Conservation (phyloP, 2,888 invertebrate genomes). For the Augochlorella aurata region DNA sequence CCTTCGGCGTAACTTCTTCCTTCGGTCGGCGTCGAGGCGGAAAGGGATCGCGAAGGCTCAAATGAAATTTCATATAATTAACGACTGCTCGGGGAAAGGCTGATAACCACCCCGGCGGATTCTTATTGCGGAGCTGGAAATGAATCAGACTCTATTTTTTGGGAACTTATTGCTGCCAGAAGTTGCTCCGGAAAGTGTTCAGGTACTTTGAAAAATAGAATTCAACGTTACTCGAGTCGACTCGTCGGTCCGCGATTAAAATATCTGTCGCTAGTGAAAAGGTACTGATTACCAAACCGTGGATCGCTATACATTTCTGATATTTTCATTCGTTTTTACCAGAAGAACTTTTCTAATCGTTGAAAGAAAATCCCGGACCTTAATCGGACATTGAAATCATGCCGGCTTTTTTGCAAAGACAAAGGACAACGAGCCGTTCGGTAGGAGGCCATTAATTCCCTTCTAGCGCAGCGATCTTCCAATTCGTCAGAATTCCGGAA, state of each 20-base stretch:
- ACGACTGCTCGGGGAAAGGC: slow-evolving; percentile 38
- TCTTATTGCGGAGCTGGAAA: background rate
- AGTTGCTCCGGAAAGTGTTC: background rate
- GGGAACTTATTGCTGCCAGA: background rate
- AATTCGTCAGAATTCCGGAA: slow-evolving; percentile 10
- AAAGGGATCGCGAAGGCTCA: slow-evolving; percentile 51
- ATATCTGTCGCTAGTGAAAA: too few relatives aligned
- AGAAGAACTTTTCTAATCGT: too few relatives aligned
- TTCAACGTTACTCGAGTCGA: too few relatives aligned
- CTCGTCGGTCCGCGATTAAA: too few relatives aligned
- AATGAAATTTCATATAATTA: slow-evolving; percentile 72
- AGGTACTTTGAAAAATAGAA: too few relatives aligned
- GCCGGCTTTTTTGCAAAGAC: background rate
- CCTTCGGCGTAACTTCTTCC: slow-evolving; percentile 50
- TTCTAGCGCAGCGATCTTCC: slow-evolving; percentile 4
- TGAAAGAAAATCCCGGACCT: too few relatives aligned
- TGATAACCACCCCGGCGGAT: background rate
- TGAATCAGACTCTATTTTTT: background rate
- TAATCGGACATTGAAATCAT: background rate
- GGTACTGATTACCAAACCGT: too few relatives aligned
- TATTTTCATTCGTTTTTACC: too few relatives aligned
- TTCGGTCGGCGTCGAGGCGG: slow-evolving; percentile 44
- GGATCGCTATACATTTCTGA: too few relatives aligned
- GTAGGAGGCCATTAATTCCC: slow-evolving; percentile 1
- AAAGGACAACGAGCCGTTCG: background rate